Conservation (phyloP, 2,797 vertebrate genomes). For the Austrolebias charrua region DNA sequence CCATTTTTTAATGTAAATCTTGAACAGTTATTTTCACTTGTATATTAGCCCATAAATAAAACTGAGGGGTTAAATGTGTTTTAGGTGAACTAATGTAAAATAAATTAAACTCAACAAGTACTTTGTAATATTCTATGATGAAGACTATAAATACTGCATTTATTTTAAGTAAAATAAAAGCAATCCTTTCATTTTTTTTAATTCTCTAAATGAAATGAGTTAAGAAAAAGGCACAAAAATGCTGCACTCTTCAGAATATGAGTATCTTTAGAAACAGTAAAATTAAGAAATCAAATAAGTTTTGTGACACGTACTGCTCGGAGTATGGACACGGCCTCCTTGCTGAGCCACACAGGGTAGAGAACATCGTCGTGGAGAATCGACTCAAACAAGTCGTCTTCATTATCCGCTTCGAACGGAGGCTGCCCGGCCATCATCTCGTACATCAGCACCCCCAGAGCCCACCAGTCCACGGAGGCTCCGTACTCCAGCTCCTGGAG, state of each 20-base stretch:
- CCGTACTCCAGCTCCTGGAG: conserved; percentile 96
- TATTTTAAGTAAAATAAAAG: too few relatives aligned
- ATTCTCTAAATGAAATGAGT: too few relatives aligned
- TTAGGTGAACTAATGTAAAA: too few relatives aligned
- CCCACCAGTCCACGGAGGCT: conserved; percentile 98
- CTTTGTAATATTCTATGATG: too few relatives aligned
- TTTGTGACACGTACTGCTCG: conserved; percentile 83
- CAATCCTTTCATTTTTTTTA: too few relatives aligned
- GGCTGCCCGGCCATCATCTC: conserved; percentile 99
- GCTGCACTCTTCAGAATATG: not conserved
- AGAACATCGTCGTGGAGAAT: conserved; percentile 97
- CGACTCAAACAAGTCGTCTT: conserved; percentile 97
- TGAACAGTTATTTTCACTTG: too few relatives aligned
- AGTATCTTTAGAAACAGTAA: not conserved
- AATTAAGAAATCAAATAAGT: not conserved
- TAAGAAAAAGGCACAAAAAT: not conserved
- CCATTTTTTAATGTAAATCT: too few relatives aligned
- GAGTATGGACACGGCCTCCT: conserved; percentile 95
- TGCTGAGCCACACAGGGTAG: conserved; percentile 98
- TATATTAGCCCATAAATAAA: too few relatives aligned
- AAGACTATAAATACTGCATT: too few relatives aligned
- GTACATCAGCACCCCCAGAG: conserved; percentile 95
- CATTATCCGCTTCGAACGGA: conserved; percentile 96
- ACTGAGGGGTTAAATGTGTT: too few relatives aligned
- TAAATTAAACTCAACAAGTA: too few relatives aligned